These are phyloP conservation scores for Sus cebifrons DNA, from an alignment of 2,797 vertebrate genomes.

Conservation along the genomic window DNA sequence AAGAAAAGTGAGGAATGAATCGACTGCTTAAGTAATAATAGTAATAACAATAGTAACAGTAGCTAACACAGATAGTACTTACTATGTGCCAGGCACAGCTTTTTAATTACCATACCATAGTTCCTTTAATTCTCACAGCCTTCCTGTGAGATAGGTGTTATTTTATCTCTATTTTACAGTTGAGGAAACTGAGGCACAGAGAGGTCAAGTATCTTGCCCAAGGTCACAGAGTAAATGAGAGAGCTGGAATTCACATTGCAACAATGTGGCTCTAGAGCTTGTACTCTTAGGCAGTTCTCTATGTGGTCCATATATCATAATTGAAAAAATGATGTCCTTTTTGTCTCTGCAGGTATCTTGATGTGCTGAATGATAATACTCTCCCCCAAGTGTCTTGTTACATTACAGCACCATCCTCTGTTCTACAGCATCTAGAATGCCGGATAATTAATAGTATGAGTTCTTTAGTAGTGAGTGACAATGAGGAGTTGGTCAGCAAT, in stretches of 20 bases:
- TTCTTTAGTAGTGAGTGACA: constrained; percentile 92
- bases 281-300: not conserved
- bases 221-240: not conserved
- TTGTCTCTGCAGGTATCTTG: constrained; percentile 87
- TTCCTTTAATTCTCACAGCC: constrained; percentile 4
- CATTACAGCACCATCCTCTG: constrained; percentile 88
- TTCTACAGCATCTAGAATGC: constrained; percentile 89
- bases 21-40: not conserved
- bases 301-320: not conserved
- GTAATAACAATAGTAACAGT: not conserved
- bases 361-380: constrained; percentile 67
- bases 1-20: constrained; percentile 13
- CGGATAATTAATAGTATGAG: constrained; percentile 91
- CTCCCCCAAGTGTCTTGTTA: constrained; percentile 89
- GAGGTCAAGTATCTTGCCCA: not conserved
- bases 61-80: not conserved
- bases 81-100: not conserved
- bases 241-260: not conserved
- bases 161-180: not conserved
- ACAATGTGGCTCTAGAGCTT: not conserved
- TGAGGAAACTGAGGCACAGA: not conserved
- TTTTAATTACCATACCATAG: not conserved
- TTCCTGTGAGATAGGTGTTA: not conserved
- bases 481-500: constrained; percentile 95
- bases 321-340: not conserved